These are phyloP conservation scores for Malurus splendens DNA, from an alignment of 2,797 vertebrate species.

Conservation along the genomic window DNA sequence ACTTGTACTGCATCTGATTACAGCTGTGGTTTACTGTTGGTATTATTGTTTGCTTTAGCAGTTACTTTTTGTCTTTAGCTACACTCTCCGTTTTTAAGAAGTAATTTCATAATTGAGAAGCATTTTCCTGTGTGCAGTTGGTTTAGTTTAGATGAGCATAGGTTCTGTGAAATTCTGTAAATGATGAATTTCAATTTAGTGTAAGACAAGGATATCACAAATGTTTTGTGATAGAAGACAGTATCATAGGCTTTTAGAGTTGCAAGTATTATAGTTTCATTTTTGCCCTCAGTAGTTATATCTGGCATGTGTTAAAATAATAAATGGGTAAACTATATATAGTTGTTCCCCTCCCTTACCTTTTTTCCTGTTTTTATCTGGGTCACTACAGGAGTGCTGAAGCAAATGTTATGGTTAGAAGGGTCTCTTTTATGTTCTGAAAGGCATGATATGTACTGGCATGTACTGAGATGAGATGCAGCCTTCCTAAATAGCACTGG, in stretches of 20 bases:
- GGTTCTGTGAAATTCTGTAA: not conserved
- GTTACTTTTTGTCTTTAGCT: not conserved
- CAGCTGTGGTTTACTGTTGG: not conserved
- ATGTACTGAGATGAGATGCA: not conserved
- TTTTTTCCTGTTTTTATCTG: not conserved
- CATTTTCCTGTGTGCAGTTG: not conserved
- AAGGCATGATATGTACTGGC: not conserved
- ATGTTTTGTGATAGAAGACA: not conserved
- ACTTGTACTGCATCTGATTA: not conserved
- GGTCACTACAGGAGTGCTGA: not conserved
- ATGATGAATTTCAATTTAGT: not conserved
- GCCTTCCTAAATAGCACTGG: not conserved
- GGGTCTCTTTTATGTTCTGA: not conserved
- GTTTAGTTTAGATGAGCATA: not conserved
- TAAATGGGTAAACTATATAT: slow-evolving; percentile 26
- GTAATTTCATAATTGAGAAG: not conserved
- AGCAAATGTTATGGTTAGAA: not conserved
- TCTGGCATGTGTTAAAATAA: slow-evolving; percentile 6
- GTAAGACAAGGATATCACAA: not conserved
- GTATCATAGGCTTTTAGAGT: not conserved
- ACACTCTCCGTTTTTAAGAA: not conserved
- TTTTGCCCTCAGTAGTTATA: not conserved
- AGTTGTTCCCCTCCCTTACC: not conserved
- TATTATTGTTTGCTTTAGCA: not conserved
- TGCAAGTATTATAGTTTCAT: not conserved